Evolutionary conservation across 2,888 invertebrate species (phyloP).

Genomic region (Nemotelus nigrinus): DNA sequence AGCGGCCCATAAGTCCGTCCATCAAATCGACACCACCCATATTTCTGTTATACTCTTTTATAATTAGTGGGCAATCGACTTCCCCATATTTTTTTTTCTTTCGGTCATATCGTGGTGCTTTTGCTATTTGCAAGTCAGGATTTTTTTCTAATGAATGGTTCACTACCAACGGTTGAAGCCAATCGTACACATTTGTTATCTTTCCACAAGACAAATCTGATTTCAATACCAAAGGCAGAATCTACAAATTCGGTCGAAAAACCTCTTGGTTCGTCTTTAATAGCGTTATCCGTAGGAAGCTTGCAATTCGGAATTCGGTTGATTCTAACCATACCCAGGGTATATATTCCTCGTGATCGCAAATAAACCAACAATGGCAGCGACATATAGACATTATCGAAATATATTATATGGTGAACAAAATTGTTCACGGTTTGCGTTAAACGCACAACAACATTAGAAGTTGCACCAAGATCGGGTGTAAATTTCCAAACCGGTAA

Average conservation of each 20-base stretch:
- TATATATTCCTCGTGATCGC: constrained; percentile 31
- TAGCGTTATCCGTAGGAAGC: constrained; percentile 30
- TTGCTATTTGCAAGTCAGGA: too few species aligned
- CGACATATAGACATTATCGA: constrained; percentile 30
- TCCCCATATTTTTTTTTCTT: constrained; percentile 47
- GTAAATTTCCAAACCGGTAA: not conserved
- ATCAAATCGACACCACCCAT: constrained; percentile 57
- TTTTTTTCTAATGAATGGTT: too few species aligned
- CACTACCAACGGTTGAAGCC: not conserved
- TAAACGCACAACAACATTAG: constrained; percentile 51
- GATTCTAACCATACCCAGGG: constrained; percentile 11
- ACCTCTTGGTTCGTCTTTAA: not conserved
- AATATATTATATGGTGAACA: constrained; percentile 29
- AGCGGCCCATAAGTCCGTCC: constrained; percentile 50
- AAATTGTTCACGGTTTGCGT: constrained; percentile 2
- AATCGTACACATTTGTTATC: constrained; percentile 24
- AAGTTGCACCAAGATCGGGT: constrained; percentile 51
- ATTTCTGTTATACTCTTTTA: constrained; percentile 54
- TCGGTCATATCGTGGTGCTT: too few species aligned
- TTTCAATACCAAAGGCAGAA: constrained; percentile 27
- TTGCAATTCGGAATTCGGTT: constrained; percentile 28
- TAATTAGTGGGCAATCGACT: constrained; percentile 53
- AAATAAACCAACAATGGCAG: constrained; percentile 40
- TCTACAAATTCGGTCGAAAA: constrained; percentile 35
- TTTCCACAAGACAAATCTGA: constrained; percentile 32